These are phyloP conservation scores for Psittacus erithacus DNA, from an alignment of 2,113 vertebrate genomes.

Conservation along the genomic window DNA sequence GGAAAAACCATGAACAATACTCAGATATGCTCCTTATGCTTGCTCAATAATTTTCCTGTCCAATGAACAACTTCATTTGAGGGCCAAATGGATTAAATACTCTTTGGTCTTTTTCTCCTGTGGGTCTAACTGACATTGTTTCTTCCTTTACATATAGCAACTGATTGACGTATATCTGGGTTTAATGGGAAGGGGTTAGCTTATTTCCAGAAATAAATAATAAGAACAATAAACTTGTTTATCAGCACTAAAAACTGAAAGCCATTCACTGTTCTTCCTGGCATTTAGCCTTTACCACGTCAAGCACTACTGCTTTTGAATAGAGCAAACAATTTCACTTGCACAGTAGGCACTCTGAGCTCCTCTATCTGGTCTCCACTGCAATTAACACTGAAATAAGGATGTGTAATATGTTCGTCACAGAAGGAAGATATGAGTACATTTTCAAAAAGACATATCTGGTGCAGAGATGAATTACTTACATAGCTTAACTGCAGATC, in stretches of 20 bases:
- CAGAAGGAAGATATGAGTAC: background rate
- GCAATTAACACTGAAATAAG: slow-evolving; percentile 27
- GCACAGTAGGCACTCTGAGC: background rate
- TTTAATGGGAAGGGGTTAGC: background rate
- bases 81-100: background rate
- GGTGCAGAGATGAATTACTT: background rate
- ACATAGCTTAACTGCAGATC: background rate
- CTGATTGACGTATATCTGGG: background rate
- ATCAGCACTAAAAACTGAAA: background rate
- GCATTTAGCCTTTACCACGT: background rate
- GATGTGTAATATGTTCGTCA: background rate
- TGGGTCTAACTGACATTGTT: background rate
- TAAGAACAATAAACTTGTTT: slow-evolving; percentile 5
- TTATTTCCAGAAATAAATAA: slow-evolving; percentile 23
- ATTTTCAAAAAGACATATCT: background rate
- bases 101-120: background rate
- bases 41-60: background rate
- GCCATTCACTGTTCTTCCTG: background rate
- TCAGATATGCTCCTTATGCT: background rate
- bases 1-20: background rate
- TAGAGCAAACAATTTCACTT: background rate
- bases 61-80: background rate
- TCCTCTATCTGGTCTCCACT: background rate
- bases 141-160: background rate
- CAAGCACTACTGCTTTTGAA: slow-evolving; percentile 23